These are phyloP conservation scores for Pogona vitticeps DNA, from an alignment of 2,113 vertebrate genomes.

Conservation along the genomic window DNA sequence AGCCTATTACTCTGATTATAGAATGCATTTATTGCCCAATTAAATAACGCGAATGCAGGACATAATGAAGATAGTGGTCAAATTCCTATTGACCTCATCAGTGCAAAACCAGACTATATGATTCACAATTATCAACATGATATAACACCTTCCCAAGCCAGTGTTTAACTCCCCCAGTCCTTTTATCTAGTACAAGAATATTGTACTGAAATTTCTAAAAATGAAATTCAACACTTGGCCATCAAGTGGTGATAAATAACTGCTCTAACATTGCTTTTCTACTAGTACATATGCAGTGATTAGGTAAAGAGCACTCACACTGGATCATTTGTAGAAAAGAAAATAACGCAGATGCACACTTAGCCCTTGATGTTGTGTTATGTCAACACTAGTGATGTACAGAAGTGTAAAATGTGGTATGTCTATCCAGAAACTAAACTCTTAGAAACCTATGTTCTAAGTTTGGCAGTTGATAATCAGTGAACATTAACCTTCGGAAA, in stretches of 20 bases:
- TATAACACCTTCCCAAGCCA: neutral
- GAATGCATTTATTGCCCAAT: constrained; percentile 17
- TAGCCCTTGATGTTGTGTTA: neutral
- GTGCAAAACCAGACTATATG: neutral
- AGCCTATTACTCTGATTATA: constrained; percentile 18
- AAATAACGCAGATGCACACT: neutral
- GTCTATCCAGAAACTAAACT: neutral
- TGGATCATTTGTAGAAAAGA: neutral
- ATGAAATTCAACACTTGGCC: neutral
- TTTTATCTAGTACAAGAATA: no score
- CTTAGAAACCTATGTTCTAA: neutral
- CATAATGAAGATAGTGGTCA: constrained; percentile 10
- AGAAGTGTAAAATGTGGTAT: neutral
- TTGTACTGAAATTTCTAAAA: neutral
- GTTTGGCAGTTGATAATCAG: neutral
- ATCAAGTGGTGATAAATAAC: neutral
- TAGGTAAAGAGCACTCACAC: neutral
- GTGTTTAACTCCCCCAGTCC: neutral
- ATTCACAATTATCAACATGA: neutral
- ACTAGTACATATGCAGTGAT: neutral
- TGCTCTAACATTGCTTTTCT: neutral
- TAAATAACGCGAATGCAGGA: constrained; percentile 6
- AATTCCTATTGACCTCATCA: neutral
- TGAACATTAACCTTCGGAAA: neutral
- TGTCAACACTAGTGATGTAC: neutral